phyloP scores from a whole-genome alignment of 2,797 vertebrate genomes.

The Antennarius maculatus region DNA sequence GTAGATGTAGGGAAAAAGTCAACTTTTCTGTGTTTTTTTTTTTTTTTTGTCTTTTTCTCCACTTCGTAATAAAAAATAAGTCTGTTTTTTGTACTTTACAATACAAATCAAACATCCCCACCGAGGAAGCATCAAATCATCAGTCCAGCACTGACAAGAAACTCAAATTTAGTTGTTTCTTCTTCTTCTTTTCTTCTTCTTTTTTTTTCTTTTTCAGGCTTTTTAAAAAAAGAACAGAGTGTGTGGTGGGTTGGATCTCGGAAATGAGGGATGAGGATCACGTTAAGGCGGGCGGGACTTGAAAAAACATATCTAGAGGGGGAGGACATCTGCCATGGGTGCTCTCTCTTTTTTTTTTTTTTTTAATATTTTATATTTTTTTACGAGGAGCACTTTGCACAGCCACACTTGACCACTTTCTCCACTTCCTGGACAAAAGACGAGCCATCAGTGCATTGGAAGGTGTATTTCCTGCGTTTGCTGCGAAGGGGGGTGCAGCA shows the following conservation, averaged over 20 bases:
- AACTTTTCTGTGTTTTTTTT: slow-evolving; percentile 67
- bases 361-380: slow-evolving; percentile 47
- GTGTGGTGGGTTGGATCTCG: slow-evolving; percentile 17
- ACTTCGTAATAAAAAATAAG: slow-evolving; percentile 99
- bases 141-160: slow-evolving; percentile 89
- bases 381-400: slow-evolving; percentile 89
- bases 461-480: slow-evolving; percentile 98
- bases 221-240: slow-evolving; percentile 45
- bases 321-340: slow-evolving; percentile 58
- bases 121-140: slow-evolving; percentile 91
- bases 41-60: slow-evolving; percentile 87
- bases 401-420: slow-evolving; percentile 97
- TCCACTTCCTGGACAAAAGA: slow-evolving; percentile 98
- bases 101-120: slow-evolving; percentile 99
- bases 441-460: slow-evolving; percentile 97
- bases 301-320: slow-evolving; percentile 67
- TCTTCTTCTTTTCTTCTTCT: not conserved
- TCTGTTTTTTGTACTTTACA: slow-evolving; percentile 99
- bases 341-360: slow-evolving; percentile 55
- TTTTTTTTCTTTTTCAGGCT: slow-evolving; percentile 42
- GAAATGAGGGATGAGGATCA: slow-evolving; percentile 38
- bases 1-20: slow-evolving; percentile 79
- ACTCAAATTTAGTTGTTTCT: slow-evolving; percentile 51
- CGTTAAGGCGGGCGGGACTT: slow-evolving; percentile 62
- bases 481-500: slow-evolving; percentile 94